A percentile compares a stretch with the other conserved stretches of the same genome.
Conservation (phyloP, 2,888 invertebrate genomes). For the Rhingia campestris region DNA sequence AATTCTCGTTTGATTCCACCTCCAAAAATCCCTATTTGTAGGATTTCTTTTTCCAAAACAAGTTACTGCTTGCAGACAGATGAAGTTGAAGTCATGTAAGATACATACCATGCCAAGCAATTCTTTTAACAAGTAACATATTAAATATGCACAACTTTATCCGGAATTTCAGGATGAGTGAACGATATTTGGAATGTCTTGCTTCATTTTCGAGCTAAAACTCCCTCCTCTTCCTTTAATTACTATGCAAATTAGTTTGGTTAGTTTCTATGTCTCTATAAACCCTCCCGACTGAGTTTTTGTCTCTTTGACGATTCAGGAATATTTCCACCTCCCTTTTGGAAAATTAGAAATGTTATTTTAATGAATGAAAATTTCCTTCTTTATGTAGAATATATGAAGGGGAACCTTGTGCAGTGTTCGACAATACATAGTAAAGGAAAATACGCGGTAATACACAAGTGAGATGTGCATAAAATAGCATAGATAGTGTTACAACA, state of each 20-base stretch:
- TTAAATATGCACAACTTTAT: slow-evolving; percentile 67
- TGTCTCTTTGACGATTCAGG: slow-evolving; percentile 27
- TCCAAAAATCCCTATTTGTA: neutral
- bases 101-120: slow-evolving; percentile 6
- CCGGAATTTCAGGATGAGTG: slow-evolving; percentile 29
- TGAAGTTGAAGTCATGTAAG: neutral
- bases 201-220: slow-evolving; percentile 29
- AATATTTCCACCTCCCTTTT: slow-evolving; percentile 30
- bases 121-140: slow-evolving; percentile 22
- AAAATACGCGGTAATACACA: neutral
- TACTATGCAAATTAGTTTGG: slow-evolving; percentile 68
- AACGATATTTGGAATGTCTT: slow-evolving; percentile 19
- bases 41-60: too few relatives aligned
- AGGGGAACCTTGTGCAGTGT: neutral
- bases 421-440: too few relatives aligned
- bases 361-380: slow-evolving; percentile 46
- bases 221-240: slow-evolving; percentile 46
- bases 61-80: neutral
- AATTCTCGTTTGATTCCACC: too few relatives aligned
- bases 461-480: neutral
- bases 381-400: neutral
- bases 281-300: neutral
- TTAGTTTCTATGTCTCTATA: slow-evolving; percentile 24
- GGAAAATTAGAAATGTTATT: slow-evolving; percentile 66
- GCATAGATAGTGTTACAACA: slow-evolving; percentile 20